A percentile compares a stretch with the other conserved stretches of the same genome.
Conservation (phyloP, 2,888 invertebrate genomes). For the Stomorhina lunata region DNA sequence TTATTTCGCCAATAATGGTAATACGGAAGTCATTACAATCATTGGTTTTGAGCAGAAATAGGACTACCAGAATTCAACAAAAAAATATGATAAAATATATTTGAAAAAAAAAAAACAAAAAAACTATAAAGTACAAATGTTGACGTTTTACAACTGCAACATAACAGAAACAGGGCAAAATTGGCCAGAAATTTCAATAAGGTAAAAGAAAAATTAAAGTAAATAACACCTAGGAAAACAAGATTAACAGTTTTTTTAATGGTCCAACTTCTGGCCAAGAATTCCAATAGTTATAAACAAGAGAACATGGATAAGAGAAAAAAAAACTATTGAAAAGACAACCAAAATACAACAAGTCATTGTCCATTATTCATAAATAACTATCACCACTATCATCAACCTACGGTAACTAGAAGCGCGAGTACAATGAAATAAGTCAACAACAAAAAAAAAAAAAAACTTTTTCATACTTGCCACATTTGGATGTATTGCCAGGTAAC, state of each 20-base stretch:
- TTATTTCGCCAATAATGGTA: conserved; percentile 37
- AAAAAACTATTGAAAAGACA: not conserved
- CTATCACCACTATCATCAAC: conserved; percentile 49
- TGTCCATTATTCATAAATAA: conserved; percentile 62
- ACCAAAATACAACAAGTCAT: conserved; percentile 56
- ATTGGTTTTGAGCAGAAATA: conserved; percentile 21
- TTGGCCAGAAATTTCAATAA: conserved; percentile 7
- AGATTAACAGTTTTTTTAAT: conserved; percentile 38
- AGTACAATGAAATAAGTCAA: not conserved
- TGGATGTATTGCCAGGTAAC: conserved; percentile 39
- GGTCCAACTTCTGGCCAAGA: not conserved
- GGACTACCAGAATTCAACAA: conserved; percentile 16
- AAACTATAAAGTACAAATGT: conserved; percentile 28
- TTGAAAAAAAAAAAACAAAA: not conserved
- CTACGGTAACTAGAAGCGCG: not conserved
- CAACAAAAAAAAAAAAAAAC: not conserved
- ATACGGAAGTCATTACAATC: conserved; percentile 50
- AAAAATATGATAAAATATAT: not conserved
- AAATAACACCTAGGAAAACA: conserved; percentile 53
- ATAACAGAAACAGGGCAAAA: conserved; percentile 3
- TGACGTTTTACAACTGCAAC: conserved; percentile 48
- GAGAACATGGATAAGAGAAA: not conserved
- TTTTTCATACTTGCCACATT: conserved; percentile 34
- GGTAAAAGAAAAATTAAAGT: not conserved
- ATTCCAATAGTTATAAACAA: conserved; percentile 4